Evolutionary conservation across 2,113 vertebrate species (phyloP).

Genomic region (Anguilla japonica): DNA sequence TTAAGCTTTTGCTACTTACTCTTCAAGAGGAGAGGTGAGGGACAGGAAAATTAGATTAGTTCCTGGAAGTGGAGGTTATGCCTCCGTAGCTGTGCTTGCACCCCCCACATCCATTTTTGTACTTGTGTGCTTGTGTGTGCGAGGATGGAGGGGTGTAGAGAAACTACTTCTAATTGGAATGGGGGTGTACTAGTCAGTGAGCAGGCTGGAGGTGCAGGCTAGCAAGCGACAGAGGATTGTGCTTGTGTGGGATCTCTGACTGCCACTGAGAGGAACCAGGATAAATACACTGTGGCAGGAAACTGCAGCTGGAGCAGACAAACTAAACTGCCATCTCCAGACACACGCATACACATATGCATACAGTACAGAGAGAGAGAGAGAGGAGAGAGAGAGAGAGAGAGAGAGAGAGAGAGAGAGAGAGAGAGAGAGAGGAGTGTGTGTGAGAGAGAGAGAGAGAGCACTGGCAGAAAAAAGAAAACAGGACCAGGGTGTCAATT

Average conservation of each 20-base stretch:
- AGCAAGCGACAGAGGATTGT: neutral
- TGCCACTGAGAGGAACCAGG: neutral
- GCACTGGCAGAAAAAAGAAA: neutral
- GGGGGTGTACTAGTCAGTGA: neutral
- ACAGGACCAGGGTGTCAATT: neutral
- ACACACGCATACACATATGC: neutral
- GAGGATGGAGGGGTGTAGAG: neutral
- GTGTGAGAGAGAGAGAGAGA: neutral
- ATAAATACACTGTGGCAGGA: neutral
- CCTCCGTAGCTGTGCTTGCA: neutral
- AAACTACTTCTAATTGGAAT: neutral
- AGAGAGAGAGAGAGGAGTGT: no score
- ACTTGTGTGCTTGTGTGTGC: neutral
- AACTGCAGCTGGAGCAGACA: neutral
- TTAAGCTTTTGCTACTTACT: neutral
- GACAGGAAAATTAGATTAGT: constrained; percentile 3
- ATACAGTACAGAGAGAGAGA: neutral
- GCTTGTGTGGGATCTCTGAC: neutral
- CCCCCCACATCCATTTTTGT: neutral
- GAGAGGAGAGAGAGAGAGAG: no score
- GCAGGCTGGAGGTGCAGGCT: neutral
- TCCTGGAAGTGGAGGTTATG: constrained; percentile 24
- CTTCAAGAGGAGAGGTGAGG: constrained; percentile 30
- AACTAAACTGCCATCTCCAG: neutral
- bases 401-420: neutral